These are phyloP conservation scores for Acrobasis suavella DNA, from an alignment of 2,888 invertebrate genomes.

Conservation along the genomic window DNA sequence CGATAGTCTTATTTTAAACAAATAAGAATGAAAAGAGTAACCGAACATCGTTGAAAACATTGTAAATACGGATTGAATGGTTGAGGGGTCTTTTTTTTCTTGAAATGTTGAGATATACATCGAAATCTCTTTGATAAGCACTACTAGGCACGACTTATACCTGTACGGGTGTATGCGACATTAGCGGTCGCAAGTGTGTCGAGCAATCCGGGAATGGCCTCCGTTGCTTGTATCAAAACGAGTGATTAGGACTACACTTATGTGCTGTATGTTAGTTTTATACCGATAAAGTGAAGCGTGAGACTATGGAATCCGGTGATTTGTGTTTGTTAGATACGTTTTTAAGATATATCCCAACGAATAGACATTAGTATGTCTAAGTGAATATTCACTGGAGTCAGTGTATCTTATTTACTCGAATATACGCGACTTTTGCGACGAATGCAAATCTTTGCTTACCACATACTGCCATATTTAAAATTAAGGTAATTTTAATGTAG, in stretches of 20 bases:
- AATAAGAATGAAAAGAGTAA: conserved; percentile 8
- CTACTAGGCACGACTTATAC: not conserved
- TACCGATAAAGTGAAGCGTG: conserved; percentile 37
- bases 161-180: too few species aligned
- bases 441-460: conserved; percentile 60
- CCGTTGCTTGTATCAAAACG: not conserved
- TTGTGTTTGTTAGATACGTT: conserved; percentile 51
- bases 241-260: not conserved
- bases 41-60: conserved; percentile 11
- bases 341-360: conserved; percentile 69
- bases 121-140: not conserved
- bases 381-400: conserved; percentile 31
- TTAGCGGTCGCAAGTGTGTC: not conserved
- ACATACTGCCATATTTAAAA: conserved; percentile 80
- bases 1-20: conserved; percentile 13
- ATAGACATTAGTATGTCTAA: conserved; percentile 62
- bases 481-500: conserved; percentile 67
- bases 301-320: conserved; percentile 46
- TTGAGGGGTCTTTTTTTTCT: conserved; percentile 34
- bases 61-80: conserved; percentile 18
- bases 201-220: not conserved
- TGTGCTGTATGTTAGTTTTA: conserved; percentile 16
- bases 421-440: conserved; percentile 56
- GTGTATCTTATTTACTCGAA: conserved; percentile 47
- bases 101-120: conserved; percentile 25